Conservation (phyloP, 1,140 invertebrate genomes). For the Sipha flava region DNA sequence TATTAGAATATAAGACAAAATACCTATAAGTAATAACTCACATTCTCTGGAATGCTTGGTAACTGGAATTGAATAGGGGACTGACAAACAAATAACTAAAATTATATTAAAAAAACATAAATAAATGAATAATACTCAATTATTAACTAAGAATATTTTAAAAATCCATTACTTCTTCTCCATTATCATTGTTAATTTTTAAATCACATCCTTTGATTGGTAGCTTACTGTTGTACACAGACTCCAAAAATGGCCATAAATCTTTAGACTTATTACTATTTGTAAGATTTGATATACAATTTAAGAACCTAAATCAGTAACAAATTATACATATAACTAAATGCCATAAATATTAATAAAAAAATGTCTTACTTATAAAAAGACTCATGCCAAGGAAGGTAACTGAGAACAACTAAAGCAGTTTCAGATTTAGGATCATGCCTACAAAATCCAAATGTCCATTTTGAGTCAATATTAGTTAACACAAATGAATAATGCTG, state of each 20-base stretch:
- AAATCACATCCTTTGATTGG: constrained; percentile 40
- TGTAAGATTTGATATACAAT: constrained; percentile 53
- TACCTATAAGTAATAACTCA: no score
- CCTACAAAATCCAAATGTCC: constrained; percentile 91
- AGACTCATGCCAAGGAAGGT: constrained; percentile 89
- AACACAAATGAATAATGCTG: constrained; percentile 89
- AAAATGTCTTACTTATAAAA: constrained; percentile 70
- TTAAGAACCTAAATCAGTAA: constrained; percentile 47
- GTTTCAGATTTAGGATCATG: constrained; percentile 75
- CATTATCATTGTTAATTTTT: constrained; percentile 14
- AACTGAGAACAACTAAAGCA: constrained; percentile 69
- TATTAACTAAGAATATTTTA: not conserved
- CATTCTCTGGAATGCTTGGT: constrained; percentile 89
- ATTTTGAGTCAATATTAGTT: constrained; percentile 87
- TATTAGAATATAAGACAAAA: no score
- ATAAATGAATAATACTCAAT: not conserved
- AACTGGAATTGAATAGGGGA: constrained; percentile 70
- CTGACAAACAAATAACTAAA: constrained; percentile 56
- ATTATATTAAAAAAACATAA: not conserved
- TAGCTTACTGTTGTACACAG: constrained; percentile 56
- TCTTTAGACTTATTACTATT: constrained; percentile 47
- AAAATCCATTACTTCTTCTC: constrained; percentile 8
- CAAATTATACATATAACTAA: not conserved
- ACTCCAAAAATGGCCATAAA: constrained; percentile 55
- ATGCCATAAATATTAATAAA: not conserved